Base-by-base conservation (phyloP, 2,888 invertebrate species). In the Drosophila niveifrons region DNA sequence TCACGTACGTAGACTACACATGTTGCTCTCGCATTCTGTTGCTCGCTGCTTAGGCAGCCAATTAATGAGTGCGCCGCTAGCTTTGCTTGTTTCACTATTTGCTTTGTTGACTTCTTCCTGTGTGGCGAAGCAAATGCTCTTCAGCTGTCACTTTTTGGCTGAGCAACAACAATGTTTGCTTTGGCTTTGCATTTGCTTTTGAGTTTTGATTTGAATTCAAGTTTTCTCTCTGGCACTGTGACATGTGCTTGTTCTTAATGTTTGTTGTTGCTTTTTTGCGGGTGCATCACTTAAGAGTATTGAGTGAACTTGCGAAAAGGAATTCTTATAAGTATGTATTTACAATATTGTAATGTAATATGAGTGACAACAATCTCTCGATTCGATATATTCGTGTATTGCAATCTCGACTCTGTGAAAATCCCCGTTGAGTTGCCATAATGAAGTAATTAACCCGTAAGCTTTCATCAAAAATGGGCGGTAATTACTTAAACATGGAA, bases 401-500 rank as follows among this genome's bases (percentile, higher is more conserved):
- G 10, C 9, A 34, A 52, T 36, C 36, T 10, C 9, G 18, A 52
- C 39, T 23, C 17, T 9, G 11, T 13, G n/a, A 7, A 15, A 23
- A 52, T 39, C 13, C 39, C 2, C 13, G 9, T 13, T 43, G 36
- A 28, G n/a, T 23, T 39, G 13, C 15, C 4, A n/a, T 51, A 47
- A 64, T 56, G 28, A 56, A 64, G 34, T 64, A 70, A 64, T 70
- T 70, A 43, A 47, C 4, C 17, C n/a, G 34, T 31, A 29, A 31
- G 3, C 43, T 17, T 57, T 29, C 43, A 66, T 63, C 65, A 72
- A 57, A 63, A 67, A 39, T 53, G 64, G 59, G 18, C 59, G 70
- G 59, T 66, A 70, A 80, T 82, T 82, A 82, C 64, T 71, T 52
- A 65, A 76, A 66, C 64, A 75, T 70, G 64, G 23, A 29, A 36